A percentile compares a stretch with the other conserved stretches of the same genome.
These are phyloP conservation scores for Argopecten irradians DNA, from an alignment of 1,140 invertebrate genomes.

Conservation along the genomic window DNA sequence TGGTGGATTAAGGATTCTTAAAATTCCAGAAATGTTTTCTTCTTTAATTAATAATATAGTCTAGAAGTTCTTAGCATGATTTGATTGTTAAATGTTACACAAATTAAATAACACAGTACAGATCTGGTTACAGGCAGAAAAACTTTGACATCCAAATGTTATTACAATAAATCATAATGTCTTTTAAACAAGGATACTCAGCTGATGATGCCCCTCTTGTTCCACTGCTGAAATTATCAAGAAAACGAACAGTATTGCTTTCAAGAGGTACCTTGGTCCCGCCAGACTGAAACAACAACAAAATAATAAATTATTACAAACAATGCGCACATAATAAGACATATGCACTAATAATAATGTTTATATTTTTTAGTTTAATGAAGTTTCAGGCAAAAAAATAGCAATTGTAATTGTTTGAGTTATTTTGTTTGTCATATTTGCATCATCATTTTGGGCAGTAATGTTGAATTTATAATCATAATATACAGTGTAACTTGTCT, in stretches of 20 bases:
- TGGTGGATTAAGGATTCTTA: background rate
- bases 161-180: background rate
- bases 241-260: conserved; percentile 96
- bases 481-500: too few species aligned
- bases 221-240: conserved; percentile 99
- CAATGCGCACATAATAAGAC: background rate
- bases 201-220: conserved; percentile 94
- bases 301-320: background rate
- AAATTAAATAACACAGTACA: background rate
- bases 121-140: background rate
- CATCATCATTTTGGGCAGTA: too few species aligned
- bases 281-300: conserved; percentile 82
- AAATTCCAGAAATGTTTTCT: background rate
- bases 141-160: background rate
- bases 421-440: background rate
- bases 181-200: conserved; percentile 82
- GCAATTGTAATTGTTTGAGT: background rate
- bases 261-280: conserved; percentile 98
- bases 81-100: background rate
- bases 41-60: background rate
- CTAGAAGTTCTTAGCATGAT: background rate
- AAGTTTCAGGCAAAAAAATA: too few species aligned
- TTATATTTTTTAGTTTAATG: too few species aligned
- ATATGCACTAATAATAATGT: background rate
- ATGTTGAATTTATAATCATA: too few species aligned